Conservation (phyloP, 2,113 vertebrate species). For the Pardalotus punctatus region DNA sequence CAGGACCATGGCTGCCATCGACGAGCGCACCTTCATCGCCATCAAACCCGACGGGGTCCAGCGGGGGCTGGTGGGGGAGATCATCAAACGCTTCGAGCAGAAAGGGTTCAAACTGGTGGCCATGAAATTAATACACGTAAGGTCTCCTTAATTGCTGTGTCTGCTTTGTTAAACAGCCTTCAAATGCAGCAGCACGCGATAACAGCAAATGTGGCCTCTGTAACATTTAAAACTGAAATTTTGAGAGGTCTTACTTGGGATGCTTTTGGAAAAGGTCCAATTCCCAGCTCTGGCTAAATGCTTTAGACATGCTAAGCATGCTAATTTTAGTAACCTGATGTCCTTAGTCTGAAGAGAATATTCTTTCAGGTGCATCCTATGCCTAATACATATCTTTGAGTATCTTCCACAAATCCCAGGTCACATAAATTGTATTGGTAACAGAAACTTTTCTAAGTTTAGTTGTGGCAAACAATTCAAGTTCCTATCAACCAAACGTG, state of each 20-base stretch:
- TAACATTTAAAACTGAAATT: neutral
- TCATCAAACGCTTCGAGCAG: slow-evolving; percentile 84
- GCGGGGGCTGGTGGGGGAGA: slow-evolving; percentile 83
- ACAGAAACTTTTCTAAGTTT: neutral
- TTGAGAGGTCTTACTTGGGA: neutral
- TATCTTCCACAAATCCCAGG: neutral
- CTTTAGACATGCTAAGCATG: neutral
- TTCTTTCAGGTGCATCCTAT: neutral
- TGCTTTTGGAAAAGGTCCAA: slow-evolving; percentile 31
- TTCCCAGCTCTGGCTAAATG: slow-evolving; percentile 4
- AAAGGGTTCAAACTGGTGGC: slow-evolving; percentile 87
- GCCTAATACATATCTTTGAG: neutral
- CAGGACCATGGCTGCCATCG: slow-evolving; percentile 66
- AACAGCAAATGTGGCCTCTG: neutral
- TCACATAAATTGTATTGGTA: neutral
- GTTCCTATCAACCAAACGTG: neutral
- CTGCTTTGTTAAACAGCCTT: neutral
- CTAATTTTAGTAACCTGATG: slow-evolving; percentile 52
- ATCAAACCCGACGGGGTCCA: slow-evolving; percentile 93
- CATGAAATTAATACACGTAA: slow-evolving; percentile 80
- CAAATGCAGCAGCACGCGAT: fast-evolving
- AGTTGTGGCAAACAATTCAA: neutral
- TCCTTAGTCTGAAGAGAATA: slow-evolving; percentile 11
- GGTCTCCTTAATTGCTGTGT: neutral
- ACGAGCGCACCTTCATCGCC: slow-evolving; percentile 87